Evolutionary conservation across 2,888 invertebrate genomes (phyloP).

Genomic region (Stenolophus ochropezus): DNA sequence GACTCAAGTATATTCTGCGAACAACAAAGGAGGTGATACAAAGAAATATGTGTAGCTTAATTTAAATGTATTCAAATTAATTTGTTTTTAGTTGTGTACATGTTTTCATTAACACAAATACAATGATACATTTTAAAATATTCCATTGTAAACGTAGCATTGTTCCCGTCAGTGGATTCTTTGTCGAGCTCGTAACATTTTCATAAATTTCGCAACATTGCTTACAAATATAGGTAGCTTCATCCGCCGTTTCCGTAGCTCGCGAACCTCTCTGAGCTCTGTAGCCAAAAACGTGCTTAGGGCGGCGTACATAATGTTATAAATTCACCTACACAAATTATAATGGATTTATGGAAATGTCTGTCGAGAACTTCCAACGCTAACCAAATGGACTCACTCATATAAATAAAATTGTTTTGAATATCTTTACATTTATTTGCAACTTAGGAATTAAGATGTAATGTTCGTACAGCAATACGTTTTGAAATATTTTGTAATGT

Average conservation of each 20-base stretch:
- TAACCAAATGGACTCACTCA: conserved; percentile 36
- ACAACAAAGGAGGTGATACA: neutral
- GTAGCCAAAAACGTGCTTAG: conserved; percentile 50
- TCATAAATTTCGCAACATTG: conserved; percentile 15
- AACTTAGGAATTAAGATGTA: conserved; percentile 42
- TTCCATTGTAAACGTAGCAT: conserved; percentile 20
- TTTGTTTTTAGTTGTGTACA: neutral
- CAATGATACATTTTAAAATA: neutral
- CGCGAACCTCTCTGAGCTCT: conserved; percentile 12
- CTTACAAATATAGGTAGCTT: conserved; percentile 36
- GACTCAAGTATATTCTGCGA: neutral
- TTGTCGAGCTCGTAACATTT: conserved; percentile 13
- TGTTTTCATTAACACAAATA: neutral
- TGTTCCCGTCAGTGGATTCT: conserved; percentile 1
- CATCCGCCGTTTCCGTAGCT: conserved; percentile 17
- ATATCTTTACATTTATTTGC: conserved; percentile 55
- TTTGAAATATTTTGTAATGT: conserved; percentile 35
- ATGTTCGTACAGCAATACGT: conserved; percentile 17
- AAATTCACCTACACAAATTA: conserved; percentile 54
- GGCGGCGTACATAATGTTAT: conserved; percentile 55
- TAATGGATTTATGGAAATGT: conserved; percentile 57
- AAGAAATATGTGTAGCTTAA: neutral
- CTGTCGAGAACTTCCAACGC: conserved; percentile 15
- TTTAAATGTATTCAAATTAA: neutral
- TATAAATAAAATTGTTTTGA: conserved; percentile 58